Evolutionary conservation across 2,888 invertebrate species (phyloP), one percentile per base, ranked within the genome.

Genomic region (Eurytoma californica): DNA sequence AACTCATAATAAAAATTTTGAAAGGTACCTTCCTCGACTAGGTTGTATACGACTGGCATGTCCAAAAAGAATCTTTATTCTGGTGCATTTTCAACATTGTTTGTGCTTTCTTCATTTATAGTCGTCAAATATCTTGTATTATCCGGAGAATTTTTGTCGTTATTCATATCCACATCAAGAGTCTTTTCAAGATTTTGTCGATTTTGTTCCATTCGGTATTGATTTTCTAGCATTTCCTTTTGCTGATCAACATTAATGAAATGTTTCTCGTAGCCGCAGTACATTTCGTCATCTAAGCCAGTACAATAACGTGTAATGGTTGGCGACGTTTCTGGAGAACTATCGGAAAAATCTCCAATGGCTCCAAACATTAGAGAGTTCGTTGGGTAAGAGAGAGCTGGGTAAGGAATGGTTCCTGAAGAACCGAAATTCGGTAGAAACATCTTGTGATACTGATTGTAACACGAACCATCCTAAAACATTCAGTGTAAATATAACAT

Each of bases 361-460:
- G 86, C 84, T 39, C 86, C 86, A 72, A 86, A 86, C 66, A 86
- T 82, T 24, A 86, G 86, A 16, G 88, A 86, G 68, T 87, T 86
- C 20, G 84, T 82, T n/a, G 86, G 81, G 78, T 84, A 86, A 12
- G 39, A 39, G 49, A 86, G 85, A 20, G 84, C 82, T 13, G 86
- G 86, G 80, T 87, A 85, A 2, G 84, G 84, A 70, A 86, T 81
- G 1, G 85, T 83, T 24, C 82, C 79, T 2, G 84, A 80, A 24
- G 83, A 77, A 16, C 84, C 83, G 20, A 82, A 83, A 68, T 82
- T 85, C 16, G 87, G 85, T 30, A 86, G 83, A 78, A 86, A 86
- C 85, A 88, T 87, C 80, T 86, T 82, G 68, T 86, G 85, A 80
- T 87, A 87, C 47, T 87, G 87, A 82, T 86, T 87, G 65, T 86